phyloP scores from a whole-genome alignment of 2,113 vertebrate genomes.

The Boulengeromyrus knoepffleri region DNA sequence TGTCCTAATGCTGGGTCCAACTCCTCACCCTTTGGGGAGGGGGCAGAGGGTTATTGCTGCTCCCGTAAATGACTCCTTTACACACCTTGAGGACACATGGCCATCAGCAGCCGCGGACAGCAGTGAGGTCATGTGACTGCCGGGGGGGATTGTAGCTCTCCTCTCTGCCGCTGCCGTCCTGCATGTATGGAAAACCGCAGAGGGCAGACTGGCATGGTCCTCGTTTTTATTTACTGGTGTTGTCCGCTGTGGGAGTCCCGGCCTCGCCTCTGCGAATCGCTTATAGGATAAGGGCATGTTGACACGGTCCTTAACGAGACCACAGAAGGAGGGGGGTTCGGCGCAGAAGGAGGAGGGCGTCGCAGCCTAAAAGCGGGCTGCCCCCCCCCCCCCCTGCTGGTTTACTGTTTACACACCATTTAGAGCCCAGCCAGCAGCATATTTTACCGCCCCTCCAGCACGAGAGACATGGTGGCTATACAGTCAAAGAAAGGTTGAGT shows the following conservation, averaged over 20 bases:
- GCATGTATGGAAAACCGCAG: background rate
- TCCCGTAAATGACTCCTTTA: background rate
- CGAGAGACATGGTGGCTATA: background rate
- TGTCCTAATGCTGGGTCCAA: background rate
- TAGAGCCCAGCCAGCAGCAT: background rate
- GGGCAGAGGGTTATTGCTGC: background rate
- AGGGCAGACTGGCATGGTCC: background rate
- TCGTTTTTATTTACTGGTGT: background rate
- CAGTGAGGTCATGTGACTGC: background rate
- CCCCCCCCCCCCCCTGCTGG: background rate
- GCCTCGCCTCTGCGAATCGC: background rate
- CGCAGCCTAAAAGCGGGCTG: background rate
- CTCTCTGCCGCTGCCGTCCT: background rate
- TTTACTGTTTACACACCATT: background rate
- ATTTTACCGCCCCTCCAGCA: background rate
- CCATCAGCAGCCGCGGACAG: background rate
- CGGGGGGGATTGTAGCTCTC: background rate
- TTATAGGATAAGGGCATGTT: background rate
- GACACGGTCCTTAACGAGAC: background rate
- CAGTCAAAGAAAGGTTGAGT: background rate
- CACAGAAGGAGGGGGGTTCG: background rate
- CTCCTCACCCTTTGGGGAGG: background rate
- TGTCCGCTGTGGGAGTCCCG: background rate
- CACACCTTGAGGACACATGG: background rate
- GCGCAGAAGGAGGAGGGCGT: background rate